Conservation (phyloP, 1,140 invertebrate genomes). For the Bradysia coprophila region DNA sequence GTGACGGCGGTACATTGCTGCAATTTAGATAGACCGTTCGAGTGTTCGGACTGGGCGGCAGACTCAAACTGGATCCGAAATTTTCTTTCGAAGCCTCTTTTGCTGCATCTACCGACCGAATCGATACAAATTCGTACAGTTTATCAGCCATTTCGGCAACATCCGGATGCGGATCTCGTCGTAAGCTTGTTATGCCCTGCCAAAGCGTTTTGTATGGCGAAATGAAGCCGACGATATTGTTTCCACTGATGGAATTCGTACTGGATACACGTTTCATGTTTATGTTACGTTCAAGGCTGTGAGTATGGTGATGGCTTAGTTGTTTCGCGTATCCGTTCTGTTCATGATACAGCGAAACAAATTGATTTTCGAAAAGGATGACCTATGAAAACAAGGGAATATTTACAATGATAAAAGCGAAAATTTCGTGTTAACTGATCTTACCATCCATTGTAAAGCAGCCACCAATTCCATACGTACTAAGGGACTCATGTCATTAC, state of each 20-base stretch:
- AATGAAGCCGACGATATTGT: conserved; percentile 28
- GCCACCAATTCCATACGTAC: conserved; percentile 65
- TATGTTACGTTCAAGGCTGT: conserved; percentile 19
- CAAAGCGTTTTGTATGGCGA: conserved; percentile 78
- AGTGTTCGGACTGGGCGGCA: conserved; percentile 34
- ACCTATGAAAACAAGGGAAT: too few species aligned
- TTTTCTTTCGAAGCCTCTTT: conserved; percentile 19
- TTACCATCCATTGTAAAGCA: conserved; percentile 81
- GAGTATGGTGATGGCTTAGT: conserved; percentile 9
- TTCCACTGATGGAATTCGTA: conserved; percentile 18
- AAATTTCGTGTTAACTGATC: too few species aligned
- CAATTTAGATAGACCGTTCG: conserved; percentile 17
- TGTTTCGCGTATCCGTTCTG: conserved; percentile 10
- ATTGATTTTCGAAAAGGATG: conserved; percentile 75
- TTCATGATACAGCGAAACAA: conserved; percentile 51
- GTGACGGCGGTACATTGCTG: background rate
- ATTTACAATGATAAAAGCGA: too few species aligned
- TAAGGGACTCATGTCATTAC: conserved; percentile 68
- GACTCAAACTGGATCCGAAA: conserved; percentile 23
- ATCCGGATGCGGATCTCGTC: conserved; percentile 68
- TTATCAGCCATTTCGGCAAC: conserved; percentile 56
- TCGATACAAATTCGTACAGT: conserved; percentile 57
- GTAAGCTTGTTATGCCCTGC: conserved; percentile 52
- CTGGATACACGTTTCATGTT: conserved; percentile 20
- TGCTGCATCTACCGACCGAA: conserved; percentile 33